Base-by-base conservation (phyloP, 2,797 vertebrate species). In the Cryptoprocta ferox region DNA sequence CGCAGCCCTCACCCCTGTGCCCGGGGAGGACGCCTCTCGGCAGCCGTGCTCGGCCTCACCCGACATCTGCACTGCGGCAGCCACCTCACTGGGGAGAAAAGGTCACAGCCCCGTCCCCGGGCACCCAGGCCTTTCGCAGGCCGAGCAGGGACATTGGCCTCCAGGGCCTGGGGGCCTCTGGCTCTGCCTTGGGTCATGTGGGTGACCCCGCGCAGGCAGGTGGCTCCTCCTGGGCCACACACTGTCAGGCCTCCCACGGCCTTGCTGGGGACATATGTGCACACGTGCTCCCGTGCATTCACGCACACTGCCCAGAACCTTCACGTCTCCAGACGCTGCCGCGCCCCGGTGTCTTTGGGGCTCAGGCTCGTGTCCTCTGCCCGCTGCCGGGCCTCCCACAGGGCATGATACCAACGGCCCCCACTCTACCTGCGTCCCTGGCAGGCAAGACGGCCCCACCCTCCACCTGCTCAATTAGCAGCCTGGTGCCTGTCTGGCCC, bases 1-100 rank as follows among this genome's bases (percentile, higher is more conserved):
- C 35, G 32, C 2, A 1, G 30, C 45, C 3, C 32, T 39, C 28
- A 1, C 11, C 13, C 15, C 15, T 0, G 10, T 6, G 0, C 15
- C 30, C 0, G 0, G 37, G 9, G n/a, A 32, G 10, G 53, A 30
- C 2, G 1, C 15, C 35, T 0, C 1, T 0, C 5, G 1, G 59
- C 50, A 0, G 0, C 32, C 2, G 0, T 2, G 48, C 21, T n/a
- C n/a, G 35, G 37, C 24, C 37, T 56, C 3, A 0, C 2, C 11
- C 0, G 26, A n/a, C 48, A 32, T n/a, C 18, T 19, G n/a, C 18
- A 24, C 0, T 1, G 24, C 0, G 0, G 37, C 3, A 1, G 24
- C 9, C 3, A 16, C 39, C 79, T 39, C n/a, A 6, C 3, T 16
- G 3, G 2, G 53, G 70, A 28, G 21, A 11, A 63, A n/a, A 75